Percentiles rank a stretch among this genome's conserved stretches.
Conservation (phyloP, 2,888 invertebrate genomes). For the Brachypterus glaber region DNA sequence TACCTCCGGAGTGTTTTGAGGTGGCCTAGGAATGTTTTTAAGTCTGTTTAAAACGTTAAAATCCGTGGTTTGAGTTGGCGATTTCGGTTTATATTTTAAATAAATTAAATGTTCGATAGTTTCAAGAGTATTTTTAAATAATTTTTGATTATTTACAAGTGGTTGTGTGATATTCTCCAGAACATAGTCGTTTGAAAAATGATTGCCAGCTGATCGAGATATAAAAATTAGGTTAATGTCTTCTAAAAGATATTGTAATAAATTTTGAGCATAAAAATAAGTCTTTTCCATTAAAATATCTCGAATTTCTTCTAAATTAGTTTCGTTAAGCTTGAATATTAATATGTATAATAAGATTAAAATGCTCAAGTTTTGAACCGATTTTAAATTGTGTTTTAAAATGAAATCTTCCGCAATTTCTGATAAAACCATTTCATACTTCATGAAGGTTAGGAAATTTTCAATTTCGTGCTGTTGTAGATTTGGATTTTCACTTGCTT, state of each 20-base stretch:
- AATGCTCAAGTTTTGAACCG: constrained; percentile 18
- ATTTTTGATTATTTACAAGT: constrained; percentile 34
- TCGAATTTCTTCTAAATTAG: constrained; percentile 22
- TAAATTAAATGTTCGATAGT: constrained; percentile 14
- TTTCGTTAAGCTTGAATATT: constrained; percentile 29
- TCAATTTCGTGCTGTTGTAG: too few relatives aligned
- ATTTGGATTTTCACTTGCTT: too few relatives aligned
- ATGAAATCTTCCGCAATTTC: neutral
- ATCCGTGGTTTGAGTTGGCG: constrained; percentile 23
- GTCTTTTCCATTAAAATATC: constrained; percentile 21
- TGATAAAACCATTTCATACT: neutral
- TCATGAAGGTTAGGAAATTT: neutral
- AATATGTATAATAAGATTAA: constrained; percentile 24
- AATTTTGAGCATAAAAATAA: constrained; percentile 20
- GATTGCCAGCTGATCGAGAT: constrained; percentile 41
- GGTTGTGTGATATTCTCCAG: constrained; percentile 45
- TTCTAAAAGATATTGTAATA: constrained; percentile 42
- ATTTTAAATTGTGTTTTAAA: neutral
- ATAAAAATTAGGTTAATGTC: constrained; percentile 42
- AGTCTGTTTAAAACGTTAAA: constrained; percentile 19
- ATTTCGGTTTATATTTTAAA: constrained; percentile 15
- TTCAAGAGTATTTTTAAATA: constrained; percentile 22
- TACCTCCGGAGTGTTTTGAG: constrained; percentile 21
- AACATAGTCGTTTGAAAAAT: constrained; percentile 46
- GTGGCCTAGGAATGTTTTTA: constrained; percentile 11